phyloP scores from a whole-genome alignment of 2,888 invertebrate species.

The Chloroclysta siterata region DNA sequence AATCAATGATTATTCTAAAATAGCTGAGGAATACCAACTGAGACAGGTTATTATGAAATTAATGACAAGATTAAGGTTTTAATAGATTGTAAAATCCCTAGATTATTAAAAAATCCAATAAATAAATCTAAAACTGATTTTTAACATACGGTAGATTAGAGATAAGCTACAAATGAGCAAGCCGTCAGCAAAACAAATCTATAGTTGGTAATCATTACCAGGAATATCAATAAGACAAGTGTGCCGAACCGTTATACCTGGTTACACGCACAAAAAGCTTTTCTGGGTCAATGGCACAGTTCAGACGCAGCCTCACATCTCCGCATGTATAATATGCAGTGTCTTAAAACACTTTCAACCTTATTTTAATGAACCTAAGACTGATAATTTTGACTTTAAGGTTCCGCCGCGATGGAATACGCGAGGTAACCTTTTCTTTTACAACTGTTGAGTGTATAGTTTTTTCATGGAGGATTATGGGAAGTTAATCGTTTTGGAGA shows the following conservation, averaged over 20 bases:
- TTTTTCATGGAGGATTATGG: slow-evolving; percentile 39
- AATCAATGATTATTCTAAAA: slow-evolving; percentile 10
- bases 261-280: slow-evolving; percentile 72
- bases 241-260: slow-evolving; percentile 74
- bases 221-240: slow-evolving; percentile 79
- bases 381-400: background rate
- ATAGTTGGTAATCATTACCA: slow-evolving; percentile 66
- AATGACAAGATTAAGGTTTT: background rate
- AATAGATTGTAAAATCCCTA: background rate
- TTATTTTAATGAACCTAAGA: slow-evolving; percentile 16
- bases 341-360: slow-evolving; percentile 11
- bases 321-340: slow-evolving; percentile 1
- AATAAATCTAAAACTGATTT: background rate
- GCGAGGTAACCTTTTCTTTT: slow-evolving; percentile 43
- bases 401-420: background rate
- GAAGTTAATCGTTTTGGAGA: slow-evolving; percentile 33
- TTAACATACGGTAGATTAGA: background rate
- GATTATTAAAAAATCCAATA: background rate
- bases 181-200: slow-evolving; percentile 44
- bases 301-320: slow-evolving; percentile 50
- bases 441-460: slow-evolving; percentile 33
- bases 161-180: slow-evolving; percentile 11
- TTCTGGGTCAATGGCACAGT: slow-evolving; percentile 81
- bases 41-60: background rate
- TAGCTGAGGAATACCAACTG: background rate